phyloP scores from a whole-genome alignment of 1,140 invertebrate species.

The Neodiprion fabricii region DNA sequence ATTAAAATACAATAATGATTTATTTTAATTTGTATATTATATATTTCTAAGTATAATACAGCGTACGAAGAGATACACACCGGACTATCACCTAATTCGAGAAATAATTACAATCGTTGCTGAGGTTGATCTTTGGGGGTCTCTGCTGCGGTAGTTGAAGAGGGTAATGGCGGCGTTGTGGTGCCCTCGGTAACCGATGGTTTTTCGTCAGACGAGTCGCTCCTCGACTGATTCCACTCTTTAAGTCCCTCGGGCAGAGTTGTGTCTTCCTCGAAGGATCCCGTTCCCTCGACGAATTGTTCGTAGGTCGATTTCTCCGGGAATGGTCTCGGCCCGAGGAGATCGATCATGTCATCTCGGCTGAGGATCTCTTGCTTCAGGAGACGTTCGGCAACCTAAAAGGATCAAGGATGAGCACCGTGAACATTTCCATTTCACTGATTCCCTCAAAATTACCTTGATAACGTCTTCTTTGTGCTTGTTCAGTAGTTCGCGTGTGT shows the following conservation, averaged over 20 bases:
- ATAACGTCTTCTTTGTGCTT: conserved; percentile 88
- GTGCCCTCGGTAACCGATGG: background rate
- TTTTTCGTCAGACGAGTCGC: conserved; percentile 20
- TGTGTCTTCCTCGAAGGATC: conserved; percentile 97
- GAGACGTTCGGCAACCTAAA: conserved; percentile 89
- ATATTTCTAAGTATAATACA: conserved; percentile 53
- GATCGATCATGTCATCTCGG: conserved; percentile 97
- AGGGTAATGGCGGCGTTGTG: conserved; percentile 11
- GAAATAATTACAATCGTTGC: conserved; percentile 42
- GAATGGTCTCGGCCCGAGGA: conserved; percentile 94
- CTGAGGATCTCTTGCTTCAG: conserved; percentile 95
- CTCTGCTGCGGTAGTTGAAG: conserved; percentile 17
- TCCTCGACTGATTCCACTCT: conserved; percentile 87
- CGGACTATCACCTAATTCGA: conserved; percentile 37
- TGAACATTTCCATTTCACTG: conserved; percentile 17
- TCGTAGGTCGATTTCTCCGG: conserved; percentile 99
- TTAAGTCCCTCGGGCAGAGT: conserved; percentile 93
- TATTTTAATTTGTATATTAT: conserved; percentile 10
- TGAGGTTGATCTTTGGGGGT: conserved; percentile 34
- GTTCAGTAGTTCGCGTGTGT: conserved; percentile 82
- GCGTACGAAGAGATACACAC: conserved; percentile 40
- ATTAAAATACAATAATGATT: background rate
- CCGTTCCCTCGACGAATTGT: conserved; percentile 99
- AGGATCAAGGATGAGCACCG: conserved; percentile 12
- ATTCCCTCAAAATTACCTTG: conserved; percentile 67